These are phyloP conservation scores for Drosophila putrida DNA, from an alignment of 2,888 invertebrate species.

Conservation along the genomic window DNA sequence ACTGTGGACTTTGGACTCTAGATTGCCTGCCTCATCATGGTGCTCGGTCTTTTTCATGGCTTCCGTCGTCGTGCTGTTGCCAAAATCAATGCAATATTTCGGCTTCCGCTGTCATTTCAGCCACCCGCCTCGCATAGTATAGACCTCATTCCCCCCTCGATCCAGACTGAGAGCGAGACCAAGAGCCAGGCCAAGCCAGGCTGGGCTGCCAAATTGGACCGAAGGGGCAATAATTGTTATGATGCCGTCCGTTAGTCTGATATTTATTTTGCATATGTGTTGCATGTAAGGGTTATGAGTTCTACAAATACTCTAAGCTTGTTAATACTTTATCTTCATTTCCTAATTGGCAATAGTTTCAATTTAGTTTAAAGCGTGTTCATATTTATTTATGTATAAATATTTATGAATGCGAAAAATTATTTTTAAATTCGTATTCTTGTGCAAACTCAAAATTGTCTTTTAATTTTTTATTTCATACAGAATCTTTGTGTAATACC, in stretches of 20 bases:
- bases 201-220: slow-evolving; percentile 62
- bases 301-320: slow-evolving; percentile 38
- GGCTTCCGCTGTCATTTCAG: slow-evolving; percentile 67
- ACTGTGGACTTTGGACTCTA: slow-evolving; percentile 25
- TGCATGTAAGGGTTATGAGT: slow-evolving; percentile 40
- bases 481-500: no score
- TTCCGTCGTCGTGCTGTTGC: slow-evolving; percentile 68
- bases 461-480: no score
- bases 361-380: background rate
- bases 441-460: no score
- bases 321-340: background rate
- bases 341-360: background rate
- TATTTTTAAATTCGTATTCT: no score
- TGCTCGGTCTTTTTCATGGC: slow-evolving; percentile 66
- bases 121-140: slow-evolving; percentile 21
- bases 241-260: slow-evolving; percentile 75
- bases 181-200: background rate
- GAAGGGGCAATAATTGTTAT: slow-evolving; percentile 77
- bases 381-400: no score
- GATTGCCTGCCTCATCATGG: slow-evolving; percentile 2
- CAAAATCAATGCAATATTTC: slow-evolving; percentile 78
- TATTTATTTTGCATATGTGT: slow-evolving; percentile 79
- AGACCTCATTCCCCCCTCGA: slow-evolving; percentile 7
- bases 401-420: no score
- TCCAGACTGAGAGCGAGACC: slow-evolving; percentile 1